Evolutionary conservation across 1,140 invertebrate species (phyloP), one percentile per base, ranked within the genome.

Genomic region (Copidosoma floridanum): DNA sequence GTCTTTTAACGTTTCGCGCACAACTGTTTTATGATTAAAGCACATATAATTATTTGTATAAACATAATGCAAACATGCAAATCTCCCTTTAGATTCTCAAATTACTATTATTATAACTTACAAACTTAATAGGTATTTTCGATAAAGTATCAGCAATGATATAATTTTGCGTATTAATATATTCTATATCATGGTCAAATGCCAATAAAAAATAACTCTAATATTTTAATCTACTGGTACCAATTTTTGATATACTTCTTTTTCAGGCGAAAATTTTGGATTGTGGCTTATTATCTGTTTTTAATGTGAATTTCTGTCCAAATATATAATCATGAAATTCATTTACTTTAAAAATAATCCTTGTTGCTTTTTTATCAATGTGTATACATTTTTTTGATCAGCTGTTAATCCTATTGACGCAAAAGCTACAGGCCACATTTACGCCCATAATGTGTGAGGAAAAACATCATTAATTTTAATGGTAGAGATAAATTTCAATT

Each of bases 291-390:
- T 79, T 69, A 53, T 79, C 76, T n/a, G 65, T 76, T 35, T 69
- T 38, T n/a, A 78, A 43, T 40, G 26, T 63, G 47, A 79, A 72
- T 11, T 62, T 18, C 8, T 66, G 50, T 2, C 71, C 76, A 63
- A 70, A 77, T 10, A 81, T 47, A 65, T 75, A 81, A 50, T 79
- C 71, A 57, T 76, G 74, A 67, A 80, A 82, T 32, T 69, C 55
- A 53, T 78, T 71, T 3, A 73, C 66, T 6, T 70, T 71, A 61
- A 80, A 84, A 3, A 83, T 68, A 41, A 82, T 78, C 4, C 81
- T 35, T 4, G 10, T n/a, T 5, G 78, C 68, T 65, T 84, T 80
- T 57, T 77, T 75, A 55, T 84, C 79, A 3, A 82, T 76, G 63
- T 82, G 75, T 12, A 71, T 74, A 59, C 82, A 32, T 81, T 80